Base-by-base conservation (phyloP, 1,140 invertebrate genomes). In the Monomorium pharaonis region DNA sequence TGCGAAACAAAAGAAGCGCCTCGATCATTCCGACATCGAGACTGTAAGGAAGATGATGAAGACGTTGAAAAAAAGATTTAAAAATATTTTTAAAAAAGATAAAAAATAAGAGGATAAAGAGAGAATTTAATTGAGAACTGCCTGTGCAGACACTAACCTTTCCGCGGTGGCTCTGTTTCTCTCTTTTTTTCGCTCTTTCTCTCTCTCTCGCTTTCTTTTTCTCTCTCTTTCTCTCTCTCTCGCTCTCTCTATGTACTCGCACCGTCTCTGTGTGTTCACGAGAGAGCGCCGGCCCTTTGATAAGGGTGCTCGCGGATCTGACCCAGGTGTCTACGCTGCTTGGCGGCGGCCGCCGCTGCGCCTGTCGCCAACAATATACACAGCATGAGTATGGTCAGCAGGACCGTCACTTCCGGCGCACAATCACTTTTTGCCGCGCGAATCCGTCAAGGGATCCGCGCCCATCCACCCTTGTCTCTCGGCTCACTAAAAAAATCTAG, bases 261-360 rank as follows among this genome's bases (percentile, higher is more conserved):
- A 54, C n/a, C 65, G 77, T 83, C 67, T 83, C 92, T 89, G 87
- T 85, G 91, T 88, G 92, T 95, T 96, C 96, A 97, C 95, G 97
- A 97, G 94, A 97, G 96, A 95, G 97, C 97, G 95, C 97, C 97
- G 94, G 98, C 97, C 96, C 98, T 98, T 97, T 98, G 98, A 96
- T 98, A 98, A 95, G 98, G 98, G 97, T 98, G 98, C 95, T 98
- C 98, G 96, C 97, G 96, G 95, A 98, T 97, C 95, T 97, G 97
- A 96, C 97, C 96, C 96, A 98, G 96, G 96, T 97, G 97, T 94
- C 97, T 96, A 94, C 97, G 96, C 95, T 97, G 96, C 95, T 97
- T 97, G 91, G 96, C 96, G 95, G 96, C 97, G 95, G 97, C 97
- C 96, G 97, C 97, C 62, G 78, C 78, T 96, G 97, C 96, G 96